phyloP scores from a whole-genome alignment of 2,113 vertebrate species.

The Falco punctatus region DNA sequence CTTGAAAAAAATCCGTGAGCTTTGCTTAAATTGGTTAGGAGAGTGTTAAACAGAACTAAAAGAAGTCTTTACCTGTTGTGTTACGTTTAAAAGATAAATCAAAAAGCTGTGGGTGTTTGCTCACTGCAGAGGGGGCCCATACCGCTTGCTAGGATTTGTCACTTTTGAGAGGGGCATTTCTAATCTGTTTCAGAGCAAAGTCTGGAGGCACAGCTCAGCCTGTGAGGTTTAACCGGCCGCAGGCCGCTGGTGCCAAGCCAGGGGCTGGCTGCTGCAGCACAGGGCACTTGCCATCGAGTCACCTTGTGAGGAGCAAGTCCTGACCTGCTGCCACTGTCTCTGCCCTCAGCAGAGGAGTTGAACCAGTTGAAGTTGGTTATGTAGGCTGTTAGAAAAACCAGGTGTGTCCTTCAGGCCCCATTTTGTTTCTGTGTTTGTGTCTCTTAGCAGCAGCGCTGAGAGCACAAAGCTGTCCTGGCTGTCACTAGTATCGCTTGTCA shows the following conservation, averaged over 20 bases:
- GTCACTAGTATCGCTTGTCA: not conserved
- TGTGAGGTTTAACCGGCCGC: accelerated
- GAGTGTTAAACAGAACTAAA: not conserved
- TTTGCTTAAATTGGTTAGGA: not conserved
- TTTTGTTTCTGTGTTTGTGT: not conserved
- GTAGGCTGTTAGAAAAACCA: not conserved
- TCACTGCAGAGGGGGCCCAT: not conserved
- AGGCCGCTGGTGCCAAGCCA: not conserved
- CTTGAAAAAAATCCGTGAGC: not conserved
- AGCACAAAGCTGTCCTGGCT: not conserved
- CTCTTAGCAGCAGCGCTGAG: not conserved
- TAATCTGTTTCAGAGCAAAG: not conserved
- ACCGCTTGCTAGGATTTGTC: not conserved
- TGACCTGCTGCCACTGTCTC: not conserved
- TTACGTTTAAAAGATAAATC: not conserved
- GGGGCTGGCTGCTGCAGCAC: not conserved
- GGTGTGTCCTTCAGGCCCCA: not conserved
- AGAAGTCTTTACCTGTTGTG: not conserved
- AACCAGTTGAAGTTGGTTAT: not conserved
- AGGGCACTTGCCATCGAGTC: not conserved
- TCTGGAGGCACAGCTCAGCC: not conserved
- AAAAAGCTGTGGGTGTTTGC: not conserved
- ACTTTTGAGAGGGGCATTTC: not conserved
- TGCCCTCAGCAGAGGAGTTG: not conserved
- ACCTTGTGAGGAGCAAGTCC: not conserved